Evolutionary conservation across 2,797 vertebrate species (phyloP).

Genomic region (Distichodus sexfasciatus): DNA sequence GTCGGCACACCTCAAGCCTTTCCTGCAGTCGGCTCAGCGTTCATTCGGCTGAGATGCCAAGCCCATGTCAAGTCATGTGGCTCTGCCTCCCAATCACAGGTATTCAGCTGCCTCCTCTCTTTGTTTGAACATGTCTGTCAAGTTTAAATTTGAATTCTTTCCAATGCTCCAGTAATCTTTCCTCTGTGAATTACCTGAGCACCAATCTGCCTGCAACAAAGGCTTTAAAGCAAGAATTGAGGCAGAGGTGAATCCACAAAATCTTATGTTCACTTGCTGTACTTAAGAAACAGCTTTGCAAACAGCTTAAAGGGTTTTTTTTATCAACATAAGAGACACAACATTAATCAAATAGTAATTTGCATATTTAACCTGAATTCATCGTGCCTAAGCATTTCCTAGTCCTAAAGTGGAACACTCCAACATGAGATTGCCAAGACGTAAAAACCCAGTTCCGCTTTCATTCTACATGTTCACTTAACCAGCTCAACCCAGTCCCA

Average conservation of each 20-base stretch:
- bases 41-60: slow-evolving; percentile 40
- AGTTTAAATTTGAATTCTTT: slow-evolving; percentile 46
- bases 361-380: neutral
- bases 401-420: too few species aligned
- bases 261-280: neutral
- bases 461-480: too few species aligned
- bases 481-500: too few species aligned
- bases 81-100: slow-evolving; percentile 38
- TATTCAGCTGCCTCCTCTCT: slow-evolving; percentile 39
- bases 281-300: neutral
- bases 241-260: slow-evolving; percentile 26
- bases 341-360: neutral
- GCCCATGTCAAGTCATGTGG: slow-evolving; percentile 43
- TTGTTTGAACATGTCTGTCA: slow-evolving; percentile 50
- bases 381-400: too few species aligned
- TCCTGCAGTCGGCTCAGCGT: slow-evolving; percentile 30
- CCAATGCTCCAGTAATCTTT: slow-evolving; percentile 44
- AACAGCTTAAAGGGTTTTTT: neutral
- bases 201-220: slow-evolving; percentile 31
- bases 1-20: neutral
- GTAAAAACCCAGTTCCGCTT: too few species aligned
- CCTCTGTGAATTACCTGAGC: slow-evolving; percentile 22
- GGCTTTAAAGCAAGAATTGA: slow-evolving; percentile 35
- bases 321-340: neutral
- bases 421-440: too few species aligned